Evolutionary conservation across 2,888 invertebrate species (phyloP).

Genomic region (Harmothoe impar): DNA sequence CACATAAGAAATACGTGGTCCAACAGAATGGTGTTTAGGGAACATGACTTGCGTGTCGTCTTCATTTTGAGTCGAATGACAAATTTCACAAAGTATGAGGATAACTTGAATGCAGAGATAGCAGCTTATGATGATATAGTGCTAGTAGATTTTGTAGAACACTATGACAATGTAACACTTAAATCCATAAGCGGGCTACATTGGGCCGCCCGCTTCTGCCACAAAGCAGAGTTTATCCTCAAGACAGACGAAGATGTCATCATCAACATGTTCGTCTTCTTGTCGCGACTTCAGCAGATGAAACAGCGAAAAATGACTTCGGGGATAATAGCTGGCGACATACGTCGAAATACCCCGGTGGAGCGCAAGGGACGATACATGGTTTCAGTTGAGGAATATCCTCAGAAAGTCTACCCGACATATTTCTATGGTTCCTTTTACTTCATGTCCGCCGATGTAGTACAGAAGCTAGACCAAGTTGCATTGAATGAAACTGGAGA

Average conservation of each 20-base stretch:
- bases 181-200: background rate
- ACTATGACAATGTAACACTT: background rate
- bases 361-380: background rate
- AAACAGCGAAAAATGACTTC: background rate
- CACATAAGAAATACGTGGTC: background rate
- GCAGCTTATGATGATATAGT: background rate
- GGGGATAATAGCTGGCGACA: background rate
- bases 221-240: background rate
- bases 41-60: background rate
- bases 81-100: background rate
- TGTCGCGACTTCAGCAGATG: background rate
- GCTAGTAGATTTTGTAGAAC: background rate
- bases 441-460: background rate
- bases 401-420: background rate
- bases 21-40: background rate
- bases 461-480: background rate
- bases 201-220: background rate
- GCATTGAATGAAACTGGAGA: background rate
- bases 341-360: background rate
- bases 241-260: background rate
- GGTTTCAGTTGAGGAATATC: background rate
- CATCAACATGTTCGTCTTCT: background rate
- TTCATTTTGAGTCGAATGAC: background rate
- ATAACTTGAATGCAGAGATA: background rate
- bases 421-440: background rate